Conservation (phyloP, 2,888 invertebrate genomes). For the Xestia xanthographa region DNA sequence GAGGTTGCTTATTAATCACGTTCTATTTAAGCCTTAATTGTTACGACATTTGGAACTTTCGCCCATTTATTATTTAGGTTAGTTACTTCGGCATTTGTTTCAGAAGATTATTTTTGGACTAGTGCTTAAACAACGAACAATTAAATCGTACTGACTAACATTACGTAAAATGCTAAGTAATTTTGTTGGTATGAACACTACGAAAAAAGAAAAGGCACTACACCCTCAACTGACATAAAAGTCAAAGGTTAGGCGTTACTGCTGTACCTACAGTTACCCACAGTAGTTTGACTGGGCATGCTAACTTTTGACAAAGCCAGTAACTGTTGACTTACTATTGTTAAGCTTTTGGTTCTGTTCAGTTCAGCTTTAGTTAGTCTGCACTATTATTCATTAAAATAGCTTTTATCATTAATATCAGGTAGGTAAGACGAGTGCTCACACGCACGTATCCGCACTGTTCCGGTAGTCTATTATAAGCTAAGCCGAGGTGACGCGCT, state of each 20-base stretch:
- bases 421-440: background rate
- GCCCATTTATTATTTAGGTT: constrained; percentile 36
- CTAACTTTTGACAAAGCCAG: constrained; percentile 19
- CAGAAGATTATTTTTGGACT: constrained; percentile 25
- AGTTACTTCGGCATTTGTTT: constrained; percentile 25
- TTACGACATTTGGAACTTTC: constrained; percentile 51
- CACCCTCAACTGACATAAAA: background rate
- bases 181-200: background rate
- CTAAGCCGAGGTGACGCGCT: constrained; percentile 31
- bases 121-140: background rate
- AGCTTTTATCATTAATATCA: constrained; percentile 17
- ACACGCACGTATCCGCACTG: background rate
- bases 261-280: background rate
- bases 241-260: constrained; percentile 3
- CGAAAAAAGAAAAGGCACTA: background rate
- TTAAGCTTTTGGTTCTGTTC: background rate
- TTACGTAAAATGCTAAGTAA: background rate
- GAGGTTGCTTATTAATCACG: constrained; percentile 48
- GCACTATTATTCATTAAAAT: too few relatives aligned
- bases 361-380: background rate
- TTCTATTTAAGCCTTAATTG: constrained; percentile 43
- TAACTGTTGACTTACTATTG: background rate
- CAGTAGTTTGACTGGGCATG: background rate
- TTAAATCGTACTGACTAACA: background rate
- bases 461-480: constrained; percentile 30